Conservation (phyloP, 2,888 invertebrate species). For the Cosmorhoe ocellata region DNA sequence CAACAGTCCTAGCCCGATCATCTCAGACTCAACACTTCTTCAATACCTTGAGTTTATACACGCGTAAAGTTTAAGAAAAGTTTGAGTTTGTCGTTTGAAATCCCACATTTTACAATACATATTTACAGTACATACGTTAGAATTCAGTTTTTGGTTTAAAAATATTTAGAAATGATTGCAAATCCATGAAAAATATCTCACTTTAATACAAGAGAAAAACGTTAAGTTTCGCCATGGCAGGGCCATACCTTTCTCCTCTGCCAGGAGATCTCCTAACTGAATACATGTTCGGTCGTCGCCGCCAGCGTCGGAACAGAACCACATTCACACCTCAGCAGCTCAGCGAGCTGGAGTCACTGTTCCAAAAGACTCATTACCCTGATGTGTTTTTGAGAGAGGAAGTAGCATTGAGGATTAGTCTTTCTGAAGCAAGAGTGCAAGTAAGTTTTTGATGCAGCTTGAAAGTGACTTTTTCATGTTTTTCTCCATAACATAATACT, state of each 20-base stretch:
- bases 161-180: slow-evolving; percentile 12
- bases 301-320: slow-evolving; percentile 94
- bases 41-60: slow-evolving; percentile 36
- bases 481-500: too few relatives aligned
- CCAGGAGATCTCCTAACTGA: slow-evolving; percentile 95
- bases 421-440: slow-evolving; percentile 97
- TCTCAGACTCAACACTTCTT: slow-evolving; percentile 47
- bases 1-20: slow-evolving; percentile 63
- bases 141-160: background rate
- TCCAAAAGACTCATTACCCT: slow-evolving; percentile 97
- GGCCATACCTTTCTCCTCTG: slow-evolving; percentile 92
- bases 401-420: slow-evolving; percentile 93
- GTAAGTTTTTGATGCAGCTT: slow-evolving; percentile 76
- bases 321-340: slow-evolving; percentile 97
- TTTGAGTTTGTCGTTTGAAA: slow-evolving; percentile 30
- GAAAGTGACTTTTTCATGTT: too few relatives aligned
- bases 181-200: background rate
- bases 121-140: too few relatives aligned
- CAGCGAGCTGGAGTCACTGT: slow-evolving; percentile 94
- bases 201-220: background rate
- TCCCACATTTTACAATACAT: too few relatives aligned
- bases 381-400: slow-evolving; percentile 95
- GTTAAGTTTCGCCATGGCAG: slow-evolving; percentile 84
- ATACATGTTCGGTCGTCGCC: slow-evolving; percentile 94
- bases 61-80: slow-evolving; percentile 46